A percentile compares a stretch with the other conserved stretches of the same genome.
Conservation (phyloP, 2,888 invertebrate genomes). For the Andrena trimmerana region DNA sequence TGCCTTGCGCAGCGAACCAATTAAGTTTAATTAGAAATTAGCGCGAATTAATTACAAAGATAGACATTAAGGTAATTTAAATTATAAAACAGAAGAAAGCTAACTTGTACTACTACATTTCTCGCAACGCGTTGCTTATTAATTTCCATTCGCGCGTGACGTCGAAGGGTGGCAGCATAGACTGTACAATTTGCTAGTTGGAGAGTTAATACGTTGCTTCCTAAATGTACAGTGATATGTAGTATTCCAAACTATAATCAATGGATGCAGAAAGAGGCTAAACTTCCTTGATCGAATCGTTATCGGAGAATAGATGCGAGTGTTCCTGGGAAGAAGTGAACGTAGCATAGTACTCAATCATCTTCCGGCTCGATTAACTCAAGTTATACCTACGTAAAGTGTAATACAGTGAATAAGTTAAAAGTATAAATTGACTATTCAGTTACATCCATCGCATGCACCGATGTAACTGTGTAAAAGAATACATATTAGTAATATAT, state of each 20-base stretch:
- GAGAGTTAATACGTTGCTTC: too few species aligned
- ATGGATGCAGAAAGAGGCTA: too few species aligned
- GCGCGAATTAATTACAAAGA: not conserved
- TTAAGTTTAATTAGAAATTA: not conserved
- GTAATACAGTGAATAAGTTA: conserved; percentile 35
- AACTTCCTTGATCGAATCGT: not conserved
- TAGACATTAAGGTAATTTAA: not conserved
- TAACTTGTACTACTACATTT: not conserved
- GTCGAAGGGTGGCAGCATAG: not conserved
- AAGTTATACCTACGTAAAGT: conserved; percentile 19
- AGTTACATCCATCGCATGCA: conserved; percentile 52
- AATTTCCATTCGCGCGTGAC: not conserved
- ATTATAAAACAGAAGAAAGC: not conserved
- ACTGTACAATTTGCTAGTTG: not conserved
- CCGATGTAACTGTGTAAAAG: conserved; percentile 42
- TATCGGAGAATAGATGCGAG: not conserved
- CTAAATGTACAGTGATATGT: too few species aligned
- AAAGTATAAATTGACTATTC: conserved; percentile 39
- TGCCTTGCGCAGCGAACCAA: not conserved
- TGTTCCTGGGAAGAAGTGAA: not conserved
- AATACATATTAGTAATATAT: conserved; percentile 18
- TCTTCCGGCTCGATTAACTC: conserved; percentile 1
- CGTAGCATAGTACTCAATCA: not conserved
- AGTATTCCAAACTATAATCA: too few species aligned
- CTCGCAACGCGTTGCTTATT: not conserved